phyloP scores from a whole-genome alignment of 2,113 vertebrate species.

The Pampusana beccarii region DNA sequence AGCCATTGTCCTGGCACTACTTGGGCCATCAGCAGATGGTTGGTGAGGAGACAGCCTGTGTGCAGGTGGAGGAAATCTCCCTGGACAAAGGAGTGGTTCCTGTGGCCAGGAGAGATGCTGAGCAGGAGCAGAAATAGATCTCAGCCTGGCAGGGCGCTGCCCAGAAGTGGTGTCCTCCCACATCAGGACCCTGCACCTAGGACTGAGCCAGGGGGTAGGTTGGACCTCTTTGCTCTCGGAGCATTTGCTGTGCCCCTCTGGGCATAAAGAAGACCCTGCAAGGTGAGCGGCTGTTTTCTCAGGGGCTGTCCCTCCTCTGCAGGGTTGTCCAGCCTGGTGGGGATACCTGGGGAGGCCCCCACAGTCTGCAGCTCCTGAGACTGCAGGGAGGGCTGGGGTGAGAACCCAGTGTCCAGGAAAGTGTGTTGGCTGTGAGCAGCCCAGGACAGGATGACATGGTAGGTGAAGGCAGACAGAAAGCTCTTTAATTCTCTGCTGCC shows the following conservation, averaged over 20 bases:
- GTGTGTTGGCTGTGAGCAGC: background rate
- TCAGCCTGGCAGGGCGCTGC: background rate
- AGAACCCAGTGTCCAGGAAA: fast-evolving
- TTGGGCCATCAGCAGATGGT: fast-evolving
- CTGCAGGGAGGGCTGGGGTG: background rate
- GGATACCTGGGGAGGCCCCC: background rate
- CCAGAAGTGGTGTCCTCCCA: background rate
- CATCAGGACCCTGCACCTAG: too few species aligned
- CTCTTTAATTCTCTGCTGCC: background rate
- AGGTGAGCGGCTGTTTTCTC: background rate
- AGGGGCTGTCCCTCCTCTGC: background rate
- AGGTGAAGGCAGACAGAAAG: background rate
- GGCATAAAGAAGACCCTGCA: background rate
- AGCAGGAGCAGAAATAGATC: background rate
- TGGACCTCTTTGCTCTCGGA: background rate
- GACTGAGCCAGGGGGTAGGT: fast-evolving
- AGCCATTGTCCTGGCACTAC: background rate
- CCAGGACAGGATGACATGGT: fast-evolving
- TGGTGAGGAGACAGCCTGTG: background rate
- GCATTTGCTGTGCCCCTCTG: background rate
- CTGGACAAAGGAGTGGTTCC: too few species aligned
- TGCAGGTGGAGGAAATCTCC: background rate
- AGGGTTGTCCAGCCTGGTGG: background rate
- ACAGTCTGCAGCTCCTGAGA: background rate
- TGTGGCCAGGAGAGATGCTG: background rate